phyloP scores from a whole-genome alignment of 2,797 vertebrate species.

The Pangasius djambal region DNA sequence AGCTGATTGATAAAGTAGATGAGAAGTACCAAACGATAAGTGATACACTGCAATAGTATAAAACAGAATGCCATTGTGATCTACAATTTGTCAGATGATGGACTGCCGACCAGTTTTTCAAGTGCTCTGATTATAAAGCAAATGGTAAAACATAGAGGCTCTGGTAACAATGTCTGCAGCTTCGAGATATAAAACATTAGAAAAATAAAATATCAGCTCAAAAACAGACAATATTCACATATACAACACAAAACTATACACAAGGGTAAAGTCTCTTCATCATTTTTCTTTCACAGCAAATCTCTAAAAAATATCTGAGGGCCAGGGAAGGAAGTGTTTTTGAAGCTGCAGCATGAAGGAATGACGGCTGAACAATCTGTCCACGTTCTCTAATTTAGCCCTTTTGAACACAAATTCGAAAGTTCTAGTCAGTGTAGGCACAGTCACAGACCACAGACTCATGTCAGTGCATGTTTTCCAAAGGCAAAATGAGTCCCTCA shows the following conservation, averaged over 20 bases:
- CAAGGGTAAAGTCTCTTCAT: slow-evolving; percentile 57
- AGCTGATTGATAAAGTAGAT: background rate
- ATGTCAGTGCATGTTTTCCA: slow-evolving; percentile 68
- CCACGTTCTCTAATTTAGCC: slow-evolving; percentile 37
- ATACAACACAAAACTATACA: slow-evolving; percentile 48
- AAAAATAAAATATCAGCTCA: slow-evolving; percentile 54
- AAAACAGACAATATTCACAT: slow-evolving; percentile 55
- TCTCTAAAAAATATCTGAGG: background rate
- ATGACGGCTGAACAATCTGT: slow-evolving; percentile 42
- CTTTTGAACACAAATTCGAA: slow-evolving; percentile 39
- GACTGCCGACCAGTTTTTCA: slow-evolving; percentile 19
- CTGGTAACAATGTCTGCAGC: slow-evolving; percentile 7
- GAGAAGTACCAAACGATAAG: background rate
- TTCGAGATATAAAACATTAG: slow-evolving; percentile 51
- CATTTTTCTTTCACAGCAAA: slow-evolving; percentile 72
- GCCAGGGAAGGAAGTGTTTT: slow-evolving; percentile 34
- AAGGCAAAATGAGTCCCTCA: slow-evolving; percentile 22
- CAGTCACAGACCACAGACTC: slow-evolving; percentile 40
- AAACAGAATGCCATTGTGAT: background rate
- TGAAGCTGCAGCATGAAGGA: slow-evolving; percentile 52
- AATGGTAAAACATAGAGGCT: slow-evolving; percentile 28
- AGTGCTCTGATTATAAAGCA: slow-evolving; percentile 47
- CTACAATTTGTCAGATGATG: background rate
- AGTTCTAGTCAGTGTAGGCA: slow-evolving; percentile 65
- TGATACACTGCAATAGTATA: background rate